These are phyloP conservation scores for Catocala sponsa DNA, from an alignment of 2,888 invertebrate genomes.

Conservation along the genomic window DNA sequence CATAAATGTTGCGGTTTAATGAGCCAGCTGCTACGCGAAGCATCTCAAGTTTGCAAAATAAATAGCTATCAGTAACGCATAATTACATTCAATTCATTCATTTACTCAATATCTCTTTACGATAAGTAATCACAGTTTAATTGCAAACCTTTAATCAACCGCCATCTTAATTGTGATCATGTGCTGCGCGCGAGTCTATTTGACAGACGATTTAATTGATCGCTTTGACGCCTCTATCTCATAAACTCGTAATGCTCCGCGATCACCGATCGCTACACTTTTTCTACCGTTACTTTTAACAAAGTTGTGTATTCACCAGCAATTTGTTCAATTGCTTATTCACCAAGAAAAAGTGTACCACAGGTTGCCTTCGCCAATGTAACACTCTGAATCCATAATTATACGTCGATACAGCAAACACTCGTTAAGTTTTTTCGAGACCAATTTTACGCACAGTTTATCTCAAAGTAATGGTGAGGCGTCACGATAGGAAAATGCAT, in stretches of 20 bases:
- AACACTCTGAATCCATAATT: slow-evolving; percentile 54
- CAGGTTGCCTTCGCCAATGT: slow-evolving; percentile 33
- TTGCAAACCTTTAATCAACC: slow-evolving; percentile 34
- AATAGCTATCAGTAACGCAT: slow-evolving; percentile 7
- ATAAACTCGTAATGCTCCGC: slow-evolving; percentile 30
- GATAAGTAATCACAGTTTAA: slow-evolving; percentile 33
- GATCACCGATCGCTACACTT: slow-evolving; percentile 26
- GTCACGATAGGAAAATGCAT: slow-evolving; percentile 80
- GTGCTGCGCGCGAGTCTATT: slow-evolving; percentile 35
- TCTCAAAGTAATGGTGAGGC: slow-evolving; percentile 69
- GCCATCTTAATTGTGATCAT: slow-evolving; percentile 27
- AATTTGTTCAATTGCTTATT: slow-evolving; percentile 48
- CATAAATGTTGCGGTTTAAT: neutral
- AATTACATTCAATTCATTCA: slow-evolving; percentile 23
- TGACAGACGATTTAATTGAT: slow-evolving; percentile 40
- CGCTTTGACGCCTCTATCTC: slow-evolving; percentile 35
- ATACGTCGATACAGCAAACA: slow-evolving; percentile 60
- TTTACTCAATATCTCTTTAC: slow-evolving; percentile 21
- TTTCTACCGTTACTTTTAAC: slow-evolving; percentile 38
- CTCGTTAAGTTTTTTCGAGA: slow-evolving; percentile 70
- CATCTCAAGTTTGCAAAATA: slow-evolving; percentile 4
- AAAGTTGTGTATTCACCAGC: slow-evolving; percentile 42
- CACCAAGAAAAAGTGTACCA: slow-evolving; percentile 33
- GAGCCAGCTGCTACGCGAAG: neutral
- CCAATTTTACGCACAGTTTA: slow-evolving; percentile 79